These are phyloP conservation scores for Dryobotodes eremita DNA, from an alignment of 2,888 invertebrate genomes.

Conservation along the genomic window DNA sequence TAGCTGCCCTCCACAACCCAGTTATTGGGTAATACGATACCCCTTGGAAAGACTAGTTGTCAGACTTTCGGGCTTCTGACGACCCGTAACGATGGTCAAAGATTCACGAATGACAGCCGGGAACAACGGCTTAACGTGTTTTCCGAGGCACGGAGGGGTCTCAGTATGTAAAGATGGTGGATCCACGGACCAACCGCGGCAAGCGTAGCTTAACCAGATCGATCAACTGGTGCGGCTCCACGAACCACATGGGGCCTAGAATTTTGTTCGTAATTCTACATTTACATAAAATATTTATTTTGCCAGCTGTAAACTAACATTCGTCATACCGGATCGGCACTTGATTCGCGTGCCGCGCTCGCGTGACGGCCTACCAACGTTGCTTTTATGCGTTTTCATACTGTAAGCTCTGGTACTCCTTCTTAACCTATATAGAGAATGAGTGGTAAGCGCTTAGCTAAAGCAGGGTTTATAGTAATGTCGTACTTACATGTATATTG, in stretches of 20 bases:
- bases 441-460: conserved; percentile 72
- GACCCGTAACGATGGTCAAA: no score
- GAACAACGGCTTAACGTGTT: no score
- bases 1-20: no score
- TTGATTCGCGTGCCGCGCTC: conserved; percentile 79
- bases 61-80: no score
- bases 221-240: no score
- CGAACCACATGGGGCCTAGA: not conserved
- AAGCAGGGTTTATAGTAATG: conserved; percentile 70
- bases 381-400: conserved; percentile 85
- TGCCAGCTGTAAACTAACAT: conserved; percentile 12
- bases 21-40: no score
- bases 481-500: conserved; percentile 55
- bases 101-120: no score
- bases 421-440: conserved; percentile 81
- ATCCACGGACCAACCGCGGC: no score
- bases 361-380: conserved; percentile 83
- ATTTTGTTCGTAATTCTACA: not conserved
- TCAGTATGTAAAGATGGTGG: no score
- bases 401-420: conserved; percentile 73
- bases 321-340: conserved; percentile 71
- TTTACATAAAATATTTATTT: not conserved
- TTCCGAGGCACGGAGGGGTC: no score
- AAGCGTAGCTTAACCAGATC: no score
- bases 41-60: no score